Evolutionary conservation across 64 coral and sea anemone genomes (phyloP), one percentile per base, ranked within the genome.

Genomic region (Porites lutea): DNA sequence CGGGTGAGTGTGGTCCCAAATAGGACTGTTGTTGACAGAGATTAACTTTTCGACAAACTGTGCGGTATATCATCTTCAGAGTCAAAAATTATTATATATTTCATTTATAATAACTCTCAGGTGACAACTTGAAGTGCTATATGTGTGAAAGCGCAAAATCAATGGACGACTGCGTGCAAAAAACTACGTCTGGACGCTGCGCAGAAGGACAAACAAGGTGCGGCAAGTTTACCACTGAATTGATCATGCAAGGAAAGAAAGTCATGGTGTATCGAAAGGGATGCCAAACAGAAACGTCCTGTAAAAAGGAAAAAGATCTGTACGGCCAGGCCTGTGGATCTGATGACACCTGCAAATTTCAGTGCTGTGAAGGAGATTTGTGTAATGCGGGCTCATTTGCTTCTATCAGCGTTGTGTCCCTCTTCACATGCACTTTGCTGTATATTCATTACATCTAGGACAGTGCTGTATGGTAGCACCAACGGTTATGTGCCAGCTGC

Each of bases 201-300:
- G 0, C 44, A 43, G 11, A 46, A 23, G 22, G 55, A 27, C 13
- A 81, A 81, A 8, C 4, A 4, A 45, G 1, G 18, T 81, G 78
- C 12, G 55, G 20, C 58, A 44, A 61, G 8, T 81, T 64, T 6
- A 62, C 58, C 3, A 23, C 78, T 14, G 78, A 81, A 27, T 13
- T 81, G 54, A 45, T 46, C 22, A 46, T 13, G 20, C 55, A 58
- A 61, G 78, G 47, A 11, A n/a, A 62, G 14, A 81, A 81, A 81
- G 22, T 81, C 78, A 81, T 62, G 55, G 58, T 81, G 21, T 81
- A 81, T 58, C 37, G 78, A 47, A 81, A 81, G 37, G 78, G 37
- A 18, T 81, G 78, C 57, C 58, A 53, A 3, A 20, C 5, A 16
- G 13, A 44, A 2, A 15, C 15, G 5, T 54, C 78, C 13, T 81